phyloP scores from a whole-genome alignment of 2,888 invertebrate species.

The Theretra japonica region DNA sequence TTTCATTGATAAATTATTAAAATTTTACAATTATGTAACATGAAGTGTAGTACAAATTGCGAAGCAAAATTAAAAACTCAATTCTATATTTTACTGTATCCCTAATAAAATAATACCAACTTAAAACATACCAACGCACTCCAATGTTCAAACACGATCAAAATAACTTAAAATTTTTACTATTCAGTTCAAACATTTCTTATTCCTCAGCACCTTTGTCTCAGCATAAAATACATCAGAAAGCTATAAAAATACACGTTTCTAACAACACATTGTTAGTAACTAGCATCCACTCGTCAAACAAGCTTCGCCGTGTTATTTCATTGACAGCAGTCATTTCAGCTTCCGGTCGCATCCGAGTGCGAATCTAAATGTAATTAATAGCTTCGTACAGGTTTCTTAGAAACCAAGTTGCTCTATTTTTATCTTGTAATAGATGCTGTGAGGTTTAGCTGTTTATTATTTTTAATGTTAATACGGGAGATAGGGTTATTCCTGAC shows the following conservation, averaged over 20 bases:
- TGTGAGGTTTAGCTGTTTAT: neutral
- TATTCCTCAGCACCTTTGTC: too few relatives aligned
- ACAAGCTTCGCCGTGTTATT: neutral
- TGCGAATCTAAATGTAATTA: constrained; percentile 15
- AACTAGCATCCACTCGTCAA: neutral
- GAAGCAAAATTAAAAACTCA: too few relatives aligned
- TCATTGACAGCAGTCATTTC: constrained; percentile 15
- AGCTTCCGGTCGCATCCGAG: neutral
- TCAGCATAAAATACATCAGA: neutral
- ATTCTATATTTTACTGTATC: too few relatives aligned
- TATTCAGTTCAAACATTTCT: too few relatives aligned
- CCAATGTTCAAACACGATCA: too few relatives aligned
- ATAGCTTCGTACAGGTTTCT: neutral
- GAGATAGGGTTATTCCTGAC: neutral
- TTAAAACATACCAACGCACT: too few relatives aligned
- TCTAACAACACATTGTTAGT: neutral
- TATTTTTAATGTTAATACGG: neutral
- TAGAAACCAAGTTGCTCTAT: constrained; percentile 3
- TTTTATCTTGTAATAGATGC: constrained; percentile 5
- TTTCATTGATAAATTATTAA: too few relatives aligned
- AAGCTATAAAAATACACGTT: neutral
- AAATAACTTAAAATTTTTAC: too few relatives aligned
- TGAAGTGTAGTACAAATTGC: too few relatives aligned
- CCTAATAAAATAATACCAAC: too few relatives aligned
- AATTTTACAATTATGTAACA: too few relatives aligned